Conservation (phyloP, 92 coral and sea anemone genomes). For the Ricordea florida region DNA sequence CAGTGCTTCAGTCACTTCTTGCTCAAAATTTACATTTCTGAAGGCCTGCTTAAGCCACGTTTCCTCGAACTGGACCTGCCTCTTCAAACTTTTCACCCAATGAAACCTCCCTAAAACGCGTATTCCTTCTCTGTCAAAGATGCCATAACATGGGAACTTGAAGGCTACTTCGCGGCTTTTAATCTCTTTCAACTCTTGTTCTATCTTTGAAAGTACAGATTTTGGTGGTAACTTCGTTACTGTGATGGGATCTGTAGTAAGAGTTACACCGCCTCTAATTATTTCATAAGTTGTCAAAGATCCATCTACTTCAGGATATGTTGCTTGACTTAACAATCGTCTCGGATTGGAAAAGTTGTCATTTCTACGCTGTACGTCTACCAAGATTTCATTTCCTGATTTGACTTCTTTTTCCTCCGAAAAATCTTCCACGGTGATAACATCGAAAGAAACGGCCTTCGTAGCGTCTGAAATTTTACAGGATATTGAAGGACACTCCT, state of each 20-base stretch:
- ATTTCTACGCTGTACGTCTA: background rate
- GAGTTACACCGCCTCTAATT: background rate
- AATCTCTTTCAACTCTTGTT: background rate
- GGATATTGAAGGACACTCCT: no score
- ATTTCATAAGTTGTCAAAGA: background rate
- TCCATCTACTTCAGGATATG: constrained; percentile 10
- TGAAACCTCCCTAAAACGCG: constrained; percentile 27
- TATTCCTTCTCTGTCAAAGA: constrained; percentile 27
- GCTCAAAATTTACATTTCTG: background rate
- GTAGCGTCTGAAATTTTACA: background rate
- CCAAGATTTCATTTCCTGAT: background rate
- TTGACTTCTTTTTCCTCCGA: background rate
- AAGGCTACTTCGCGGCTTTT: background rate
- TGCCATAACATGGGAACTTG: constrained; percentile 8
- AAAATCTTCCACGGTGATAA: background rate
- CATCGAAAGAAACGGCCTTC: background rate
- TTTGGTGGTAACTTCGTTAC: constrained; percentile 9
- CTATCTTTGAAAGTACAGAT: constrained; percentile 6
- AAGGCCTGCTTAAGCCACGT: constrained; percentile 34
- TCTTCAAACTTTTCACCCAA: constrained; percentile 2
- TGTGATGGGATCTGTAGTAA: background rate
- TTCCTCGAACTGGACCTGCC: constrained; percentile 27
- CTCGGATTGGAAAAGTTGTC: constrained; percentile 23
- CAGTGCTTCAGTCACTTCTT: constrained; percentile 4
- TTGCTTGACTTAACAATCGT: background rate